Evolutionary conservation across 2,888 invertebrate species (phyloP).

Genomic region (Leucophenga maculata): DNA sequence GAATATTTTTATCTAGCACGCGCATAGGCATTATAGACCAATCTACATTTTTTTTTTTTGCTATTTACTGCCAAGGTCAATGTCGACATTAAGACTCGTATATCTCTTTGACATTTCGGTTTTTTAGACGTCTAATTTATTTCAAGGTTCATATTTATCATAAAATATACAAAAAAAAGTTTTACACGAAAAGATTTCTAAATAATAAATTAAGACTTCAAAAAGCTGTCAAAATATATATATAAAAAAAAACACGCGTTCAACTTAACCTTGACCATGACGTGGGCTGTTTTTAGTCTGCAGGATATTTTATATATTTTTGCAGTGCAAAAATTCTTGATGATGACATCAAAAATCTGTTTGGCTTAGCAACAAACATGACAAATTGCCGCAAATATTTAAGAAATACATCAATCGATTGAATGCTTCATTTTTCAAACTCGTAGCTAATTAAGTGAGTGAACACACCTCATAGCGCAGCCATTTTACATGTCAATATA

Average conservation of each 20-base stretch:
- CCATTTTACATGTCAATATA: not conserved
- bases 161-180: not conserved
- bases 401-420: too few species aligned
- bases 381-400: too few species aligned
- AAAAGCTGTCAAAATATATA: not conserved
- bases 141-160: slow-evolving; percentile 8
- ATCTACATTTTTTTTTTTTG: not conserved
- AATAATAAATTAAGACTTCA: slow-evolving; percentile 11
- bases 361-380: not conserved
- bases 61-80: slow-evolving; percentile 8
- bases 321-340: too few species aligned
- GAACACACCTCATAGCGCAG: not conserved
- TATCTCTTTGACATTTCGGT: not conserved
- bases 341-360: slow-evolving; percentile 18
- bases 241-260: too few species aligned
- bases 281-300: not conserved
- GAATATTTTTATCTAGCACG: slow-evolving; percentile 13
- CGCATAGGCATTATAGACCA: not conserved
- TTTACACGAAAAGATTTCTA: not conserved
- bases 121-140: not conserved
- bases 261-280: slow-evolving; percentile 18
- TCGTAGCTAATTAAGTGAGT: too few species aligned
- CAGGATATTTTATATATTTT: too few species aligned
- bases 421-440: too few species aligned
- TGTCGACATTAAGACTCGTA: not conserved